Conservation (phyloP, 2,888 invertebrate species). For the Portevinia maculata region DNA sequence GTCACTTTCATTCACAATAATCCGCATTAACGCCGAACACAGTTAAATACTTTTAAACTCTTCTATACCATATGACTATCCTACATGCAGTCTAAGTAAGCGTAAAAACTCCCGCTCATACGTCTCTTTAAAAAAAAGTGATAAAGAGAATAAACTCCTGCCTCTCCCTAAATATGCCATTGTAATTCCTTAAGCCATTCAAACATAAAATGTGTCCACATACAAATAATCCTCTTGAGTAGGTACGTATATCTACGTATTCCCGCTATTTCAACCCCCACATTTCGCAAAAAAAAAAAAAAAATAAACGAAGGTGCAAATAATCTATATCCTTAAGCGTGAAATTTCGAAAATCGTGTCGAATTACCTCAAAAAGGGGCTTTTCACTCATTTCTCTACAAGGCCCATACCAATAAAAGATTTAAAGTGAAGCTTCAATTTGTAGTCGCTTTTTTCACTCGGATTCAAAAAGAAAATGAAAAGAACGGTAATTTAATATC, state of each 20-base stretch:
- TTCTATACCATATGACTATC: background rate
- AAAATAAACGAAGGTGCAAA: slow-evolving; percentile 10
- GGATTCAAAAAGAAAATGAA: too few relatives aligned
- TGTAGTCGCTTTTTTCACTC: too few relatives aligned
- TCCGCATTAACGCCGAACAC: slow-evolving; percentile 45
- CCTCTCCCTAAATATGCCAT: background rate
- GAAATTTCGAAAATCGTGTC: slow-evolving; percentile 37
- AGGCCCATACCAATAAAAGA: background rate
- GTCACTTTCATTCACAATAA: slow-evolving; percentile 16
- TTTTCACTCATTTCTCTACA: background rate
- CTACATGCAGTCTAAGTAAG: slow-evolving; percentile 7
- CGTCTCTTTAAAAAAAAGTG: background rate
- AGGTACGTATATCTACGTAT: slow-evolving; percentile 2
- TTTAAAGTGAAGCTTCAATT: too few relatives aligned
- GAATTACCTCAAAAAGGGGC: slow-evolving; percentile 33
- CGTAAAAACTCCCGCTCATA: slow-evolving; percentile 39
- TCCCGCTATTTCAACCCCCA: slow-evolving; percentile 1
- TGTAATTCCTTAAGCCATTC: slow-evolving; percentile 23
- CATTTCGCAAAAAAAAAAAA: background rate
- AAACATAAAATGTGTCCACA: slow-evolving; percentile 55
- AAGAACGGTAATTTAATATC: too few relatives aligned
- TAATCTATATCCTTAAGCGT: slow-evolving; percentile 1
- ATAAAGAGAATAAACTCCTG: background rate
- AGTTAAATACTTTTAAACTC: slow-evolving; percentile 41
- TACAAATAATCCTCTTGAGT: slow-evolving; percentile 50